phyloP scores from a whole-genome alignment of 2,888 invertebrate genomes.

The Cistogaster globosa region DNA sequence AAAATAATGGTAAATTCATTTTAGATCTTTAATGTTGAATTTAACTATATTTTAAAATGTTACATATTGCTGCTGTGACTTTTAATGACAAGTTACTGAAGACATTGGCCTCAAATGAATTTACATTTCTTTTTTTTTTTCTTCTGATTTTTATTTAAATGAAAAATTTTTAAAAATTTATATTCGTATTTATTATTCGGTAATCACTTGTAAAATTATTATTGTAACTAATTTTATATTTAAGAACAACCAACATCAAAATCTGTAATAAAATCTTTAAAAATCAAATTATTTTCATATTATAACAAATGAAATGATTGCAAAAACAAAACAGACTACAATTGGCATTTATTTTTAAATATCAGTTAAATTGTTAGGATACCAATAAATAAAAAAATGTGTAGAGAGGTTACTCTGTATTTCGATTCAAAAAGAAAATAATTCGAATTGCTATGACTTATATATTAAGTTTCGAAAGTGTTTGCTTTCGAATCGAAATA shows the following conservation, averaged over 20 bases:
- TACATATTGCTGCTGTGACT: slow-evolving; percentile 61
- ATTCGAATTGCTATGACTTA: no score
- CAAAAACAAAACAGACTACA: slow-evolving; percentile 24
- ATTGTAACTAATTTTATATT: slow-evolving; percentile 47
- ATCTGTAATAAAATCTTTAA: slow-evolving; percentile 63
- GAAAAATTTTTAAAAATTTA: slow-evolving; percentile 33
- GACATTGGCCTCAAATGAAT: slow-evolving; percentile 12
- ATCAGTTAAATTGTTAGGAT: slow-evolving; percentile 4
- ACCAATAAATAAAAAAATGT: not conserved
- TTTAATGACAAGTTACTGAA: slow-evolving; percentile 20
- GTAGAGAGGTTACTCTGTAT: no score
- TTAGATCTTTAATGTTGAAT: not conserved
- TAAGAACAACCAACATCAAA: slow-evolving; percentile 51
- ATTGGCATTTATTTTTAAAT: slow-evolving; percentile 51
- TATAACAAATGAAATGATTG: slow-evolving; percentile 63
- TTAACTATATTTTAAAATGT: slow-evolving; percentile 32
- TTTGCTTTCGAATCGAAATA: no score
- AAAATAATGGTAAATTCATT: slow-evolving; percentile 29
- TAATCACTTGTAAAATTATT: slow-evolving; percentile 66
- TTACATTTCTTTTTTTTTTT: slow-evolving; percentile 20
- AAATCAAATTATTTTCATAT: slow-evolving; percentile 65
- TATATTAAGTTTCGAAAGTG: no score
- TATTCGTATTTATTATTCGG: slow-evolving; percentile 70
- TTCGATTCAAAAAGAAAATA: no score
- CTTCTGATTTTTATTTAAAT: slow-evolving; percentile 2